These are phyloP conservation scores for Acanthurus leucopareius DNA, from an alignment of 2,797 vertebrate species.

Conservation along the genomic window DNA sequence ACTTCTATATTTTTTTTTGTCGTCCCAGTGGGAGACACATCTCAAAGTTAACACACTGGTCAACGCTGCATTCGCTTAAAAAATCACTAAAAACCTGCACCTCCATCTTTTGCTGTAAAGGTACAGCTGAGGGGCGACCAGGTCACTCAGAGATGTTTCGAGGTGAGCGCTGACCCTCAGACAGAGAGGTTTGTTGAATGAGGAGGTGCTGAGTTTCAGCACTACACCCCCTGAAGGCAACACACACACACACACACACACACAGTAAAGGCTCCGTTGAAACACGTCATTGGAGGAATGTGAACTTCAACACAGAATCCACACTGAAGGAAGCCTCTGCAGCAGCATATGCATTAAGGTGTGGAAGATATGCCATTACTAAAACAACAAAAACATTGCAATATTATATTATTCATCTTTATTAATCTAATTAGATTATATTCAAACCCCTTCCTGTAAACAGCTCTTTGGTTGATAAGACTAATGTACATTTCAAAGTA, in stretches of 20 bases:
- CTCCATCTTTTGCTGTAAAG: neutral
- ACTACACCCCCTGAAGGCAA: conserved; percentile 66
- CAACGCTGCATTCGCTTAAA: conserved; percentile 7
- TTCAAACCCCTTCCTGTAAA: neutral
- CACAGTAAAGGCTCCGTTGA: conserved; percentile 66
- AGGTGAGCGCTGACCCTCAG: conserved; percentile 41
- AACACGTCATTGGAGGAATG: conserved; percentile 83
- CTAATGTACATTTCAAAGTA: neutral
- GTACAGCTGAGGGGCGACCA: neutral
- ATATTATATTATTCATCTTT: neutral
- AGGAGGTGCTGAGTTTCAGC: conserved; percentile 71
- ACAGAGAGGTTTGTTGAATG: conserved; percentile 45
- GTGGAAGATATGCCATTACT: neutral
- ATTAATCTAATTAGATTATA: too few relatives aligned
- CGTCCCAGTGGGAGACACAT: neutral
- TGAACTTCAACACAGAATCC: conserved; percentile 45
- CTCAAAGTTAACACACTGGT: conserved; percentile 22
- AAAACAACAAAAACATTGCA: neutral
- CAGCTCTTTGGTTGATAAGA: neutral
- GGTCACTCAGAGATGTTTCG: conserved; percentile 15
- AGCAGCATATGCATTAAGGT: conserved; percentile 16
- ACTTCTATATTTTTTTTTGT: neutral
- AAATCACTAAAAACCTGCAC: conserved; percentile 19
- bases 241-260: neutral
- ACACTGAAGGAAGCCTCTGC: conserved; percentile 34